Percentiles rank a stretch among this genome's conserved stretches.
phyloP scores from a whole-genome alignment of 1,140 invertebrate species.

The Drosophila mayri region DNA sequence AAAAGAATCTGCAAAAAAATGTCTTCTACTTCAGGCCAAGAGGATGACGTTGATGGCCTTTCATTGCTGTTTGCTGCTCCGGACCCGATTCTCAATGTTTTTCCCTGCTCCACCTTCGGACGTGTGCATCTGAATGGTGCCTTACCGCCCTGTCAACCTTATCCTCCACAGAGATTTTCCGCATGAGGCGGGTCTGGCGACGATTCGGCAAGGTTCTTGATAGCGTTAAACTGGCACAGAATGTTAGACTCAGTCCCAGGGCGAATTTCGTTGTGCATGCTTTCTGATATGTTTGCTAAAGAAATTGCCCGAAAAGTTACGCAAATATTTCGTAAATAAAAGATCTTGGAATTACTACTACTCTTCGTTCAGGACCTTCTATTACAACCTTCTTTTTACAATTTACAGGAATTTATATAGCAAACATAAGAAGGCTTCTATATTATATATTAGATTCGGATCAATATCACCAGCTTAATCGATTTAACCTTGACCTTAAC shows the following conservation, averaged over 20 bases:
- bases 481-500: too few relatives aligned
- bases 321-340: conserved; percentile 3
- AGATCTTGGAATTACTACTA: neutral
- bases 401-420: too few relatives aligned
- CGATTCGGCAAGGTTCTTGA: conserved; percentile 9
- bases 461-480: too few relatives aligned
- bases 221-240: conserved; percentile 12
- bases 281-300: neutral
- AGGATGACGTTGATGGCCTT: conserved; percentile 50
- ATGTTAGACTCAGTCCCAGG: conserved; percentile 1
- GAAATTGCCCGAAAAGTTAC: conserved; percentile 8
- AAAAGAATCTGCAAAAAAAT: conserved; percentile 34
- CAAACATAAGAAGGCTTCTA: too few relatives aligned
- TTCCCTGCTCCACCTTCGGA: neutral
- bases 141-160: neutral
- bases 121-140: conserved; percentile 14
- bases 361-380: neutral
- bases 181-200: neutral
- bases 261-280: neutral
- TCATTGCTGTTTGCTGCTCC: conserved; percentile 37
- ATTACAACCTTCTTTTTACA: neutral
- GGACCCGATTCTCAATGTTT: conserved; percentile 33
- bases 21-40: conserved; percentile 40
- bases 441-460: too few relatives aligned
- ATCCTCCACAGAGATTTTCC: conserved; percentile 12